Base-by-base conservation (phyloP, 2,888 invertebrate species). In the Heliconius erato region DNA sequence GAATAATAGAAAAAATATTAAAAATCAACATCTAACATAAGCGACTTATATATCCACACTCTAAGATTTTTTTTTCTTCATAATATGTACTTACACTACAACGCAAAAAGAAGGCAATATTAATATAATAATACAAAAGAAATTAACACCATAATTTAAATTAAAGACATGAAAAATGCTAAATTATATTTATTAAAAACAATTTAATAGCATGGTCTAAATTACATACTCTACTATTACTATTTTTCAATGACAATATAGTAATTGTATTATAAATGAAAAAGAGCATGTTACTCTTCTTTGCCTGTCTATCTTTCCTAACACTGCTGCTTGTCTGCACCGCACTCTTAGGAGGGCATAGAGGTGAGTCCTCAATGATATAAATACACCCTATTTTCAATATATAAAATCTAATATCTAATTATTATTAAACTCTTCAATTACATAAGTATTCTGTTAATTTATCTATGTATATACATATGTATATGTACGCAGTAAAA, bases 341-440 rank as follows among this genome's bases (percentile, higher is more conserved):
- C 89, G 91, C 95, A 93, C 94, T 89, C 92, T 89, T 95, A 95
- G 95, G 95, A 96, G 89, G 95, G 95, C 92, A 95, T 95, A 85
- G 95, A 96, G 95, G 95, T 95, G 89, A 96, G 95, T 94, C 90
- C 89, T 90, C 91, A 82, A 82, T 71, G 81, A 85, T 86, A 81
- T 87, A 84, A 86, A 87, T 80, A 85, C 85, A 83, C 85, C 82
- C 74, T 65, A 59, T 79, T 63, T 80, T 78, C 40, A 40, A 54
- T 35, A 83, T 65, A 67, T 54, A 40, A 26, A 78, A 35, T 76
- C 23, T 7, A 23, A 69, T n/a, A 54, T 28, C 23, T 32, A n/a
- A 35, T 40, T 12, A 40, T 35, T 11, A 26, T 77, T 44, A 5
- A 65, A 26, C 12, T 40, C n/a, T 6, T 32, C 9, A 19, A 40